Base-by-base conservation (phyloP, 2,113 vertebrate genomes). In the Syrrhaptes paradoxus region DNA sequence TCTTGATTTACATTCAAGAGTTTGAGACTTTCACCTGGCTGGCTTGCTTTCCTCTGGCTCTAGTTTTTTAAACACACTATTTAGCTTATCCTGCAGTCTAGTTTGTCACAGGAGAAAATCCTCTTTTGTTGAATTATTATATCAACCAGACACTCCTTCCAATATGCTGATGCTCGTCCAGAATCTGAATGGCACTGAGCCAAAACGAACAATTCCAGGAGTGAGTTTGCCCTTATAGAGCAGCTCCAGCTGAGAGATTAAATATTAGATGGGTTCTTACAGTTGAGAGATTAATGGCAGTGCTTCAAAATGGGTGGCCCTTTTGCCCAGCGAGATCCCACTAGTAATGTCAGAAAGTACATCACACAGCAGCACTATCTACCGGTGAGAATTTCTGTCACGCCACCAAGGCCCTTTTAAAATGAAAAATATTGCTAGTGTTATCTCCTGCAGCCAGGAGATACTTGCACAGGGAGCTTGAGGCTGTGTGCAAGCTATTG, bases 61-160 rank as follows among this genome's bases (percentile, higher is more conserved):
- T 36, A 14, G 19, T 54, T 54, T 77, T 54, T 73, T 18, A 80
- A 83, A 78, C 15, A 68, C 24, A 74, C 4, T 57, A 18, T 67
- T 91, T 45, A 94, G 32, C 21, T 88, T 96, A 86, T 86, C 34
- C 93, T 71, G 51, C 36, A 74, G 57, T 70, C 12, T 82, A 72
- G 66, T 32, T 90, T 93, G 77, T 70, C 52, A 82, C 6, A 75
- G 41, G 17, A 85, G 34, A 86, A 95, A 85, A 85, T 54, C 65
- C 32, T 55, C 58, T 86, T 95, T 77, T 63, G 28, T 28, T 86
- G 67, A 92, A 79, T 88, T 95, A 89, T 90, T 87, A 22, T 79
- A 87, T 70, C 41, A 81, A 29, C 59, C 77, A 52, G 18, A 43
- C 14, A 1, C 16, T 91, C 26, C 36, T 93, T 96, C 46, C 54